Evolutionary conservation across 2,888 invertebrate species (phyloP), one percentile per base, ranked within the genome.

Genomic region (Plagodis pulveraria): DNA sequence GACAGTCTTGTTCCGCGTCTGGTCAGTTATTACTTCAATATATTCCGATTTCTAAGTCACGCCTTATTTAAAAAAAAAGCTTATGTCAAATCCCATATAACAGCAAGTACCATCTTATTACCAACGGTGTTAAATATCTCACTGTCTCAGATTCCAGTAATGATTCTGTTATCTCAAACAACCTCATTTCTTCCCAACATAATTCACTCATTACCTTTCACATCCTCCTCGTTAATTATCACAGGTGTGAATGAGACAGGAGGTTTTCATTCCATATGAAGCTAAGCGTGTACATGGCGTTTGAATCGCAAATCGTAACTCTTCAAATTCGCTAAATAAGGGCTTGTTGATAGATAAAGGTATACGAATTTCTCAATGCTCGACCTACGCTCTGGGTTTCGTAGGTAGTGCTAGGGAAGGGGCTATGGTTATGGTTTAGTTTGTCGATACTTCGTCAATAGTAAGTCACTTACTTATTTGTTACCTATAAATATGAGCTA

Each of bases 331-430:
- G 71, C 76, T 74, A 72, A 78, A 78, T 79, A 76, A 71, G 72
- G 74, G 68, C 59, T 64, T 74, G 72, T 68, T 69, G 71, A 76
- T 76, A 69, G 70, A 54, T 67, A 64, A 60, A 70, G 71, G 72
- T 71, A 68, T 68, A 75, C 63, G 67, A 76, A 78, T 84, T 83
- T 80, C 81, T 73, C 76, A 84, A 84, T 66, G 56, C 47, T 53
- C 78, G 67, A 73, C 81, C 83, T 79, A 82, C 83, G 79, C 76
- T 67, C 78, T 75, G 66, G 65, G 69, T 53, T 65, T 72, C 69
- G 73, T 77, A 70, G 70, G 73, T 71, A 51, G 70, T 35, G 44
- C 56, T 63, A 66, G 56, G 11, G 53, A 59, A 46, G 66, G 56
- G 57, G 41, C 34, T 10, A 8, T 2, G 8, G 40, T 40, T 8